Evolutionary conservation across 2,797 vertebrate species (phyloP).

Genomic region (Phoxinus dragarum): DNA sequence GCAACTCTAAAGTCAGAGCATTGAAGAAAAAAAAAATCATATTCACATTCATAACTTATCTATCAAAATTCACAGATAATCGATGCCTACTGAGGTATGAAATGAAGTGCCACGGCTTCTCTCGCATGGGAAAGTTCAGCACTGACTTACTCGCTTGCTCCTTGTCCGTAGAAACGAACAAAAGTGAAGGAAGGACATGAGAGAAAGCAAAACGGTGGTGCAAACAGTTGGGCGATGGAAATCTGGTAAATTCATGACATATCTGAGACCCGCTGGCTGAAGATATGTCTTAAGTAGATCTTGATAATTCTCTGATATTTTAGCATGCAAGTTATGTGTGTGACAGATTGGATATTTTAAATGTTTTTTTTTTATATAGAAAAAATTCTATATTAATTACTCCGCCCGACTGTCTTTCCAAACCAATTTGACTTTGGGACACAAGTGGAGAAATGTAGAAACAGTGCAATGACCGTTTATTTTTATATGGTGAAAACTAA

Average conservation of each 20-base stretch:
- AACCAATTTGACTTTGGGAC: background rate
- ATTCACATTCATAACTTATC: slow-evolving; percentile 79
- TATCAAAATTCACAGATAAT: slow-evolving; percentile 79
- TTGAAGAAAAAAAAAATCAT: slow-evolving; percentile 64
- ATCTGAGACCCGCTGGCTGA: slow-evolving; percentile 30
- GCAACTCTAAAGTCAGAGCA: slow-evolving; percentile 58
- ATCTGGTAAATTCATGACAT: slow-evolving; percentile 43
- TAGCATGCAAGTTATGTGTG: background rate
- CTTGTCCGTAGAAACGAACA: slow-evolving; percentile 59
- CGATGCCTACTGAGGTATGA: slow-evolving; percentile 80
- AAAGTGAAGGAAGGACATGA: slow-evolving; percentile 25
- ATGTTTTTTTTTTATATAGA: background rate
- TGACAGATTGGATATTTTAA: background rate
- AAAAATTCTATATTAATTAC: background rate
- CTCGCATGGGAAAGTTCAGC: slow-evolving; percentile 67
- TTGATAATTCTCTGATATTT: slow-evolving; percentile 49
- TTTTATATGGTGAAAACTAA: background rate
- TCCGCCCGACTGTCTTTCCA: background rate
- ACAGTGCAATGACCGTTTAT: background rate
- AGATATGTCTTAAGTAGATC: slow-evolving; percentile 45
- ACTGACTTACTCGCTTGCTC: slow-evolving; percentile 66
- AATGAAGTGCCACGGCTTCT: slow-evolving; percentile 73
- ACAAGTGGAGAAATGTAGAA: background rate
- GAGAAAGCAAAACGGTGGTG: background rate
- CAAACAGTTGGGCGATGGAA: background rate